Evolutionary conservation across 2,888 invertebrate genomes (phyloP), one percentile per base, ranked within the genome.

Genomic region (Masnerella sp.): DNA sequence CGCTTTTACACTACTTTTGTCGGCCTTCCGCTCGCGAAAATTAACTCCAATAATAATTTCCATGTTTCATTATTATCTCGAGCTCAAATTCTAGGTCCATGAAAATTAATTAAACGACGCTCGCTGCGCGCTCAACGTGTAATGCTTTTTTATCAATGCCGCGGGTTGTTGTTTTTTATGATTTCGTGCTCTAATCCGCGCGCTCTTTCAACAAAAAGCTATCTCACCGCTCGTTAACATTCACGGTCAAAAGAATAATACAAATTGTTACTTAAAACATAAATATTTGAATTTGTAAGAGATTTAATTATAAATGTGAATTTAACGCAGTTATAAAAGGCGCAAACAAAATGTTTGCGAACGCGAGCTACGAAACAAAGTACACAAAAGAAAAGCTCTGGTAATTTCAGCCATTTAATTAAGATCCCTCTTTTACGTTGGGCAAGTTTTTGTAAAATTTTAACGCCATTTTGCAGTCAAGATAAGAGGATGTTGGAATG

Each of bases 51-150:
- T 54, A 45, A 45, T 54, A 64, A 64, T 64, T 28, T 45, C 45
- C 36, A 45, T 52, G 45, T 43, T 64, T 64, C 52, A 52, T 54
- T 64, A 54, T 64, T 64, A 54, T 45, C 38, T 54, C 20, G 8
- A 34, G 56, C 56, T 38, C 14, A 18, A 47, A 65, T 56, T 56
- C 12, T 25, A 12, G 15, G 43, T 56, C 47, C 14, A 47, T 65
- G 40, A 47, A 62, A 65, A 65, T 47, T 40, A 65, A 47, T 65
- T 38, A 54, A 45, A 45, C 8, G 7, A 8, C 4, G 12, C 2
- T 43, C 5, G 15, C 18, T 34, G 3, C 20, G 20, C 8, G 18
- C 14, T 38, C 4, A 34, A 47, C 28, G 40, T 47, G 40, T 30
- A 52, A 54, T 45, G 36, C 30, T 30, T 54, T 38, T 22, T 65